These are phyloP conservation scores for Xiphophorus birchmanni DNA, from an alignment of 2,797 vertebrate species.

Conservation along the genomic window DNA sequence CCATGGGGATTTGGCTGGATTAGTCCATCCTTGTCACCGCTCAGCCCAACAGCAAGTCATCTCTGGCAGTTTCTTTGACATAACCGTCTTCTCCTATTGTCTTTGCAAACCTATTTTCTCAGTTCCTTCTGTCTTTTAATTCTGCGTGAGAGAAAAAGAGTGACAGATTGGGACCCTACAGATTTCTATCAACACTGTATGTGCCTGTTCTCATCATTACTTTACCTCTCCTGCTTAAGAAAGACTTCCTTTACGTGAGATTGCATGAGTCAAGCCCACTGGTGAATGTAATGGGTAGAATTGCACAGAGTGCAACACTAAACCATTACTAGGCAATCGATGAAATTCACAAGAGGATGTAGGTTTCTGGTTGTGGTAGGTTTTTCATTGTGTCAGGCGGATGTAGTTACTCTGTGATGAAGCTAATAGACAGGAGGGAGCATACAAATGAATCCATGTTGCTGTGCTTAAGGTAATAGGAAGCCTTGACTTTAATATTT, in stretches of 20 bases:
- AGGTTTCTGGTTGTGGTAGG: background rate
- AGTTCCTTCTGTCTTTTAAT: background rate
- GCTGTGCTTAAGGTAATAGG: constrained; percentile 53
- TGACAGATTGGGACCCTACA: background rate
- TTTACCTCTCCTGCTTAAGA: background rate
- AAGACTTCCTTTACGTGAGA: background rate
- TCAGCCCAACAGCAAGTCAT: constrained; percentile 18
- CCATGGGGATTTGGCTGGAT: constrained; percentile 43
- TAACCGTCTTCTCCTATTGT: constrained; percentile 19
- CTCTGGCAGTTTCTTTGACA: constrained; percentile 17
- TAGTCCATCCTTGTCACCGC: constrained; percentile 22
- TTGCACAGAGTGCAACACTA: constrained; percentile 31
- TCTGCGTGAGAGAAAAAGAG: background rate
- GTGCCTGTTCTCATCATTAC: background rate
- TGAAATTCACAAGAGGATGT: constrained; percentile 32
- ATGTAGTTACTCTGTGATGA: constrained; percentile 21
- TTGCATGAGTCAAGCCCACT: background rate
- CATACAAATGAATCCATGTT: constrained; percentile 18
- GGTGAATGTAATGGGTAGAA: constrained; percentile 17
- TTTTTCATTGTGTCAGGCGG: background rate
- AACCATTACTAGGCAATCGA: constrained; percentile 31
- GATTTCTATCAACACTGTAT: background rate
- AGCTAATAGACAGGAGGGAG: constrained; percentile 4
- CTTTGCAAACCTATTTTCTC: background rate
- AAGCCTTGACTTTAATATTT: constrained; percentile 46